Evolutionary conservation across 2,888 invertebrate genomes (phyloP).

Genomic region (Drosophila macrospina): DNA sequence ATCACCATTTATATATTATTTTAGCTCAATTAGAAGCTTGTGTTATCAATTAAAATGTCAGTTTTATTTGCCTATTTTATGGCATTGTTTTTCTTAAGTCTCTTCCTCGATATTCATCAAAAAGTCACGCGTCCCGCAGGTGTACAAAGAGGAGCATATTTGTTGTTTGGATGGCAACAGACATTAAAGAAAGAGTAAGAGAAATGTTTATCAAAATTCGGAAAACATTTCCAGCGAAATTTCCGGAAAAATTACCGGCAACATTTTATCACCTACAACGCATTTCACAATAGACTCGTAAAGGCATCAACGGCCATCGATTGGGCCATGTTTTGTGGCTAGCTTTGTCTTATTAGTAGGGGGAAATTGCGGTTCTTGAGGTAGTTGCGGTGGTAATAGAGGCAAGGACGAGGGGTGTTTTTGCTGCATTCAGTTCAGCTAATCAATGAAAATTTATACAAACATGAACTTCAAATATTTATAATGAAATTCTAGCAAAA

Average conservation of each 20-base stretch:
- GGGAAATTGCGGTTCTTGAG: background rate
- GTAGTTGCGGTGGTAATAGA: background rate
- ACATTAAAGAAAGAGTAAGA: background rate
- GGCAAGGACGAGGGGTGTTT: background rate
- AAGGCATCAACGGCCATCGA: constrained; percentile 33
- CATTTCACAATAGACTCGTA: constrained; percentile 41
- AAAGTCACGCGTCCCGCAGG: constrained; percentile 15
- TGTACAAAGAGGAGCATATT: constrained; percentile 46
- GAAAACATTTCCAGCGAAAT: constrained; percentile 58
- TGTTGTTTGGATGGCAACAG: constrained; percentile 33
- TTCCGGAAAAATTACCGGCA: constrained; percentile 42
- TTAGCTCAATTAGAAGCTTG: background rate
- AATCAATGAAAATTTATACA: constrained; percentile 55
- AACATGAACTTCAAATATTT: constrained; percentile 44
- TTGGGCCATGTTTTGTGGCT: constrained; percentile 27
- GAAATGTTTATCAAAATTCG: constrained; percentile 45
- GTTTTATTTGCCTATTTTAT: constrained; percentile 12
- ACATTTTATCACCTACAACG: constrained; percentile 37
- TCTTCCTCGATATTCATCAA: background rate
- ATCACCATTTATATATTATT: background rate
- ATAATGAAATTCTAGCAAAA: constrained; percentile 20
- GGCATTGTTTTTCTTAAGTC: constrained; percentile 8
- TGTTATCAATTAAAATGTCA: background rate
- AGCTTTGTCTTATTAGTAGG: constrained; percentile 5
- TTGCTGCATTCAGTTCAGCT: constrained; percentile 24